Evolutionary conservation across 92 coral and sea anemone species (phyloP), one percentile per base, ranked within the genome.

Genomic region (Paragorgia papillata): DNA sequence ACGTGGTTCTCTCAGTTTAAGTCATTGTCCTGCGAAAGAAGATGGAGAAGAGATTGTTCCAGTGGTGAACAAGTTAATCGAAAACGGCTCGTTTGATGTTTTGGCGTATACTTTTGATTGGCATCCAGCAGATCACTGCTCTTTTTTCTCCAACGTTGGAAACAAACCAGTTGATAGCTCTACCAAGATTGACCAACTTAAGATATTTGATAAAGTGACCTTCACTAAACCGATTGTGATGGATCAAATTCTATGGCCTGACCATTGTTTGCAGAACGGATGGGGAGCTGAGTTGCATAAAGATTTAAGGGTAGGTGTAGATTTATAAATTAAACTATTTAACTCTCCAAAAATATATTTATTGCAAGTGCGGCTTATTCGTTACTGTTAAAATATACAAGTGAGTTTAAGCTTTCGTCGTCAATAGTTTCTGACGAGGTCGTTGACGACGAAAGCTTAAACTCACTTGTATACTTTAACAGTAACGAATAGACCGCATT

Each of bases 241-340:
- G 32, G 64, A 88, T 51, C 97, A 93, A 63, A 71, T 64, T 19
- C 62, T 93, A 31, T 93, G 97, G 97, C 97, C 97, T 10, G 76
- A 70, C n/a, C 97, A 93, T 54, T 93, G 97, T 82, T 82, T 65
- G 22, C 85, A 86, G 41, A 79, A 93, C 37, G 79, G 85, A 51
- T 90, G 96, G 96, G 97, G 97, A 14, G 90, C 97, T 37, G 91
- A 88, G 74, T 81, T 93, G 27, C 97, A 93, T 44, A 75, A 84
- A 67, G 91, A 83, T 33, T 71, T 93, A 58, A 86, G 73, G 88
- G 97, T 88, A 65, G 26, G 75, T 79, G 1, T 49, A 6, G n/a
- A n/a, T n/a, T n/a, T n/a, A n/a, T n/a, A n/a, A n/a, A n/a, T n/a
- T n/a, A n/a, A n/a, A n/a, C n/a, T n/a, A n/a, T n/a, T 66, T 1